Evolutionary conservation across 35 echinoderm and acorn worm species (phyloP), one percentile per base, ranked within the genome.

Genomic region (Acanthaster planci): DNA sequence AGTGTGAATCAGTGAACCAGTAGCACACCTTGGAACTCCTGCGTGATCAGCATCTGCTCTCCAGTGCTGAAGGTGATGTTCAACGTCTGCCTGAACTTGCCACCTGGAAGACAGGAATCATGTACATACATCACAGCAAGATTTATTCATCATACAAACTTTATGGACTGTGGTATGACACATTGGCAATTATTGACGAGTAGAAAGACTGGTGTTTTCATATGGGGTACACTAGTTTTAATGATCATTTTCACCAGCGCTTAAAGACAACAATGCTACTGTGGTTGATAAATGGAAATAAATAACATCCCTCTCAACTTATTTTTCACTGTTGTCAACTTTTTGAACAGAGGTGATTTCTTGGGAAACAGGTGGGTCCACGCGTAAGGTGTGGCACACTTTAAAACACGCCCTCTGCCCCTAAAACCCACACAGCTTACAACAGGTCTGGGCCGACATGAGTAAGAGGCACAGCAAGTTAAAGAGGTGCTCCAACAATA

Each of bases 1-100:
- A n/a, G n/a, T n/a, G n/a, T n/a, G n/a, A n/a, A n/a, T n/a, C n/a
- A 12, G 14, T 22, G 60, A 31, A 34, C 23, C 60, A 68, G 23
- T 55, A 30, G 30, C 42, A 52, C 67, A 44, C 84, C 84, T 15
- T 26, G 52, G 30, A 40, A 83, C 7, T 40, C 38, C 39, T 89
- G 60, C 8, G 35, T 83, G 57, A 82, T 83, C 23, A 39, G 51
- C 57, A 89, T 79, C 23, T 54, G 23, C 37, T 89, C 87, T 37
- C 87, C 87, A 38, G 27, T 83, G 6, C 51, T 58, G 52, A 89
- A 89, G 19, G 30, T 35, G 15, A 89, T 54, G 79, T 89, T 82
- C 12, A 58, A 40, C 29, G 80, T 64, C 40, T 76, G 79, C n/a
- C 30, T 23, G 15, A 89, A 60, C 18, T 76, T 67, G 1, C 56